Evolutionary conservation across 2,113 vertebrate genomes (phyloP).

Genomic region (Copsychus sechellarum): DNA sequence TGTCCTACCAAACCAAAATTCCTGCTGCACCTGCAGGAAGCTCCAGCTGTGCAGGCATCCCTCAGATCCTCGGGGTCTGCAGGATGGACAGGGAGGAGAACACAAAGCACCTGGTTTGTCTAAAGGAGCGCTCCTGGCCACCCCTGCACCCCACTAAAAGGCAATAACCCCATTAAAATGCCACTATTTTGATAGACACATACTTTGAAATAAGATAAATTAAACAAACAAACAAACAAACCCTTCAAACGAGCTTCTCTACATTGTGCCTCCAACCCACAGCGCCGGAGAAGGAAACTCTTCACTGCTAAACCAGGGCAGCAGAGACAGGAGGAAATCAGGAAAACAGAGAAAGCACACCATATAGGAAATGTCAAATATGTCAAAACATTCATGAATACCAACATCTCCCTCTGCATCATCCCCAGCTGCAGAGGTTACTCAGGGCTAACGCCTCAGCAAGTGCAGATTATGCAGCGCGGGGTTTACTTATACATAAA

Average conservation of each 20-base stretch:
- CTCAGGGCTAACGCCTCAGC: conserved; percentile 73
- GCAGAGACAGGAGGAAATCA: not conserved
- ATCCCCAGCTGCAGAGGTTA: conserved; percentile 74
- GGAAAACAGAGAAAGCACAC: conserved; percentile 54
- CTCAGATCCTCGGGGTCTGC: rapidly evolving
- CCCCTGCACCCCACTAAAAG: not conserved
- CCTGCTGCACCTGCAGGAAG: rapidly evolving
- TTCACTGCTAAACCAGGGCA: not conserved
- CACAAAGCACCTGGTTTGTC: not conserved
- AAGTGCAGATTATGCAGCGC: conserved; percentile 66
- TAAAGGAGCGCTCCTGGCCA: not conserved
- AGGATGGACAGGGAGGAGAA: not conserved
- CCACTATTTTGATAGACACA: not conserved
- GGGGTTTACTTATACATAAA: conserved; percentile 56
- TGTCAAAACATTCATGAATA: conserved; percentile 80
- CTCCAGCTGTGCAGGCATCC: not conserved
- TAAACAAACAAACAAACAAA: not conserved
- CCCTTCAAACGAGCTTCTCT: not conserved
- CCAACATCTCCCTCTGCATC: conserved; percentile 75
- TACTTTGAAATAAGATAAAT: not conserved
- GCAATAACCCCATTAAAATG: not conserved
- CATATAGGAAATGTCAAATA: conserved; percentile 79
- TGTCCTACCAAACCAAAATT: rapidly evolving
- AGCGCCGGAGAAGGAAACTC: not conserved
- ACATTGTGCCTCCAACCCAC: not conserved